Conservation (phyloP, 2,113 vertebrate species). For the Campylomormyrus numenius region DNA sequence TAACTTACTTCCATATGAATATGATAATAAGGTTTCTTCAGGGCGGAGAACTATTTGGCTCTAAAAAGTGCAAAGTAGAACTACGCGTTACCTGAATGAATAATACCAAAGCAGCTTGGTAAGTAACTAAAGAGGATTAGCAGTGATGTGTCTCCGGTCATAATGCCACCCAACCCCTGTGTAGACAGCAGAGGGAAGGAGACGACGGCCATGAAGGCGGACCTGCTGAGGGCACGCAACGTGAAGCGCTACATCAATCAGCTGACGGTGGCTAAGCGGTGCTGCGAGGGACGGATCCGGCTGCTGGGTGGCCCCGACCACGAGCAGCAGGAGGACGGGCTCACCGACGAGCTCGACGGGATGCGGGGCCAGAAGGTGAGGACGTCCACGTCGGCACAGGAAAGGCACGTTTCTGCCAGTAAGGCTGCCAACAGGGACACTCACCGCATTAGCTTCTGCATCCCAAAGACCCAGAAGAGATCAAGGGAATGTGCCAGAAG, state of each 20-base stretch:
- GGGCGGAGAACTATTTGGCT: not conserved
- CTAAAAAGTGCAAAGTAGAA: not conserved
- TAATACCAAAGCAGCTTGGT: not conserved
- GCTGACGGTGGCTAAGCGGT: conserved; percentile 93
- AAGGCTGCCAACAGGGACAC: not conserved
- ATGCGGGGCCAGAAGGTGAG: conserved; percentile 82
- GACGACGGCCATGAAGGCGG: conserved; percentile 90
- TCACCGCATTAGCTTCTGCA: not conserved
- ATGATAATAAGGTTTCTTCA: not conserved
- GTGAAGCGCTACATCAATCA: conserved; percentile 98
- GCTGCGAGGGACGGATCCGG: conserved; percentile 91
- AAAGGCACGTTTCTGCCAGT: not conserved
- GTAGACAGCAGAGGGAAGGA: conserved; percentile 84
- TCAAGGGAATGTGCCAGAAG: not conserved
- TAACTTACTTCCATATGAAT: not conserved
- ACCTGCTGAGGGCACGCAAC: conserved; percentile 85
- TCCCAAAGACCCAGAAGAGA: not conserved
- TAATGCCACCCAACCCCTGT: not conserved
- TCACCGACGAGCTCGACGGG: conserved; percentile 74
- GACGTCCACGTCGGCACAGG: not conserved
- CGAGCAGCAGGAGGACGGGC: conserved; percentile 75
- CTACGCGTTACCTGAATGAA: not conserved
- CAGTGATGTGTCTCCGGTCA: not conserved
- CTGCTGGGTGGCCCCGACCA: conserved; percentile 83
- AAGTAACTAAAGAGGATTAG: not conserved